Percentiles rank a stretch among this genome's conserved stretches.
These are phyloP conservation scores for Medauroidea extradentata DNA, from an alignment of 1,140 invertebrate genomes.

Conservation along the genomic window DNA sequence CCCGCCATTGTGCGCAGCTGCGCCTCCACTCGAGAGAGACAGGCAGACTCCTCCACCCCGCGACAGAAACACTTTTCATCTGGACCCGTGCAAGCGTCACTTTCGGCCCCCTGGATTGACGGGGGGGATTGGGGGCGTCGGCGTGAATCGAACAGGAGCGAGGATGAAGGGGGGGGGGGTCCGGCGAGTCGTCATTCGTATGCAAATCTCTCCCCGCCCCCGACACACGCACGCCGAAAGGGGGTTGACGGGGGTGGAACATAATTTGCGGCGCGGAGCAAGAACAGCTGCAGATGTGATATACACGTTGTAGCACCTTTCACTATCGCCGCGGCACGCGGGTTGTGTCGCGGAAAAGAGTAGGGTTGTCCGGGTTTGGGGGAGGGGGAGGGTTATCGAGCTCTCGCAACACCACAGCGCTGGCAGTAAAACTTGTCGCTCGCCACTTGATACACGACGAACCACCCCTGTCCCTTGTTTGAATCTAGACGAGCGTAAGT, in stretches of 20 bases:
- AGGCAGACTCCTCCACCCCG: neutral
- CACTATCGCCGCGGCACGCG: neutral
- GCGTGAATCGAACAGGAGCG: neutral
- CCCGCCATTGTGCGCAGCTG: neutral
- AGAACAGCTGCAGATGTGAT: constrained; percentile 1
- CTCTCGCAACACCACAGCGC: neutral
- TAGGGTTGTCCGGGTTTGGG: neutral
- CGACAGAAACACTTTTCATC: neutral
- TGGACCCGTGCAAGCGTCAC: neutral
- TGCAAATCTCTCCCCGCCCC: neutral
- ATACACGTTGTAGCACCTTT: constrained; percentile 4
- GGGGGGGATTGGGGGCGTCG: too few species aligned
- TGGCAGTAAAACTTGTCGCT: too few species aligned
- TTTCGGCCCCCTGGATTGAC: neutral
- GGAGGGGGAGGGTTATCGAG: neutral
- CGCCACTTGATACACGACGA: too few species aligned
- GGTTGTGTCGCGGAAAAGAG: neutral
- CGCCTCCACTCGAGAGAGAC: neutral
- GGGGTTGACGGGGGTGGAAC: neutral
- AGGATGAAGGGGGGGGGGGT: neutral
- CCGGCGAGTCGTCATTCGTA: constrained; percentile 2
- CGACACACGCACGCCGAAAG: neutral
- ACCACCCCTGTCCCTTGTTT: too few species aligned
- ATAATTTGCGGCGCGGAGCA: neutral
- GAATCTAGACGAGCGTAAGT: too few species aligned